Conservation (phyloP, 2,797 vertebrate species). For the Cuniculus paca region DNA sequence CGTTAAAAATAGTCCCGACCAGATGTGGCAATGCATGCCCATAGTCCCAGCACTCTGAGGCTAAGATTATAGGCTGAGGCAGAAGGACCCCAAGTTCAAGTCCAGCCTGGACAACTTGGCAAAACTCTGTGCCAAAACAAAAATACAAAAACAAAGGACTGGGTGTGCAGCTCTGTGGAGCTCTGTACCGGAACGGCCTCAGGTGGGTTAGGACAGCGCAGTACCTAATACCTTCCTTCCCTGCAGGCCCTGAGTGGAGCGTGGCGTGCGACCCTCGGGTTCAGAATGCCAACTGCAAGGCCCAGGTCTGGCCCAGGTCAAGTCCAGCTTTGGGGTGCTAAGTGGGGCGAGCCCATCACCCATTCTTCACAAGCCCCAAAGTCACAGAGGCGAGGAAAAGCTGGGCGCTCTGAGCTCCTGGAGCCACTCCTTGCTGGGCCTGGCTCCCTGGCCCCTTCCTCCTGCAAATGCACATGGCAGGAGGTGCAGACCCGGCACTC, state of each 20-base stretch:
- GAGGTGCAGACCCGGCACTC: neutral
- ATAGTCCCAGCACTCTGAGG: neutral
- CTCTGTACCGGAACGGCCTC: neutral
- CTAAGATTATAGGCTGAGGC: neutral
- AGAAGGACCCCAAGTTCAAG: neutral
- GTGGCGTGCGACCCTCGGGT: too few species aligned
- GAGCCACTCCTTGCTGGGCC: neutral
- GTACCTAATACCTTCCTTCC: too few species aligned
- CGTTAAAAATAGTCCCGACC: neutral
- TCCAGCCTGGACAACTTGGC: neutral
- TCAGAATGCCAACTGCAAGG: neutral
- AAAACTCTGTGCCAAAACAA: neutral
- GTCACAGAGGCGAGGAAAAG: neutral
- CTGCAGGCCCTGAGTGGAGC: neutral
- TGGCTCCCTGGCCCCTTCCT: neutral
- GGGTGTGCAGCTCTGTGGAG: neutral
- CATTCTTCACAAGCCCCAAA: neutral
- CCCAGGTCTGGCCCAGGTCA: neutral
- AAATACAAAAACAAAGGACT: neutral
- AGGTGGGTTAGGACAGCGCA: neutral
- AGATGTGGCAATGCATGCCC: neutral
- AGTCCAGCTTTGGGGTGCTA: accelerated
- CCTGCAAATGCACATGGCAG: too few species aligned
- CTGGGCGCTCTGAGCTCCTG: neutral
- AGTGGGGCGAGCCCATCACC: neutral